These are phyloP conservation scores for Heliocidaris tuberculata DNA, from an alignment of 35 echinoderm and acorn worm genomes.

Conservation along the genomic window DNA sequence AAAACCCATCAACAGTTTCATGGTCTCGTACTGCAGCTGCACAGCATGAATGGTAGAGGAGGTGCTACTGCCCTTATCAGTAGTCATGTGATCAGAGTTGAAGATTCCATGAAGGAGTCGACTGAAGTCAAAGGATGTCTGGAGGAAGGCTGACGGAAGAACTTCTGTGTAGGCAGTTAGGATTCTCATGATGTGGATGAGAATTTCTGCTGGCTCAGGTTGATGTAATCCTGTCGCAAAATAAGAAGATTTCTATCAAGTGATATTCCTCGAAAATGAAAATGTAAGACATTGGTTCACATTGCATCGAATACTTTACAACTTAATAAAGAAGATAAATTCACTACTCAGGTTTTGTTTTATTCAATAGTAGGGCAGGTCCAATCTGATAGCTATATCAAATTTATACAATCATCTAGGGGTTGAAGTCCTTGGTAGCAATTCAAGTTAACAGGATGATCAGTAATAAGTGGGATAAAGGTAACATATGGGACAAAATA, in stretches of 20 bases:
- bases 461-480: too few relatives aligned
- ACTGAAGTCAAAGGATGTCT: constrained; percentile 41
- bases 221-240: not conserved
- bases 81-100: constrained; percentile 6
- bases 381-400: too few relatives aligned
- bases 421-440: too few relatives aligned
- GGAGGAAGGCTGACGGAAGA: not conserved
- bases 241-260: not conserved
- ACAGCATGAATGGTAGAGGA: not conserved
- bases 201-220: constrained; percentile 8
- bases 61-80: not conserved
- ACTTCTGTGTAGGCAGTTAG: not conserved
- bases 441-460: too few relatives aligned
- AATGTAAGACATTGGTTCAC: too few relatives aligned
- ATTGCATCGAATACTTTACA: too few relatives aligned
- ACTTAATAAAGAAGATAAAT: too few relatives aligned
- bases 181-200: constrained; percentile 37
- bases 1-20: constrained; percentile 37
- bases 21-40: constrained; percentile 37
- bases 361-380: too few relatives aligned
- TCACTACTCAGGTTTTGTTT: too few relatives aligned
- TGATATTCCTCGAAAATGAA: too few relatives aligned
- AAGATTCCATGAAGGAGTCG: constrained; percentile 41
- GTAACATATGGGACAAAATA: too few relatives aligned
- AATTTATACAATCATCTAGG: too few relatives aligned